These are phyloP conservation scores for Cenopis cana DNA, from an alignment of 2,888 invertebrate genomes.

Conservation along the genomic window DNA sequence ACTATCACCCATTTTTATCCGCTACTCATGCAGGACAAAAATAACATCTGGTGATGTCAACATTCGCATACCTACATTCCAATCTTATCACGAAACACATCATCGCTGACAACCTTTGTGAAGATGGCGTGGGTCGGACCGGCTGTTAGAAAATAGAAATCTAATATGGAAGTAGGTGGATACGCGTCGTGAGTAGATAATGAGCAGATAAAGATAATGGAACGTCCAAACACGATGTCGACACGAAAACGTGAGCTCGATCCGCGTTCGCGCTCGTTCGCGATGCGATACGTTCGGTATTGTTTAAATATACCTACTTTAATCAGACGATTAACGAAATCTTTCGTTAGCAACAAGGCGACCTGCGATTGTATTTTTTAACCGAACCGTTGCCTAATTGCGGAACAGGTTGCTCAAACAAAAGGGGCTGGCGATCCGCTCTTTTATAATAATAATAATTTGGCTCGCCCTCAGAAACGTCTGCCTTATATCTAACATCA, in stretches of 20 bases:
- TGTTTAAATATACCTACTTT: constrained; percentile 17
- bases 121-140: constrained; percentile 47
- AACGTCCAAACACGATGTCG: constrained; percentile 64
- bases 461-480: constrained; percentile 59
- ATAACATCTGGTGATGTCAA: constrained; percentile 28
- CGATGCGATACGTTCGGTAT: constrained; percentile 48
- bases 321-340: constrained; percentile 40
- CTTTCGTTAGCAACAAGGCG: constrained; percentile 26
- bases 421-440: constrained; percentile 57
- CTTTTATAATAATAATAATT: constrained; percentile 63
- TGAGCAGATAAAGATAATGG: constrained; percentile 51
- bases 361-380: constrained; percentile 43
- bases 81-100: constrained; percentile 39
- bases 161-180: constrained; percentile 61
- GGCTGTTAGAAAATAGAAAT: constrained; percentile 61
- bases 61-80: constrained; percentile 21
- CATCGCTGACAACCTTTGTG: constrained; percentile 29
- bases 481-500: constrained; percentile 67
- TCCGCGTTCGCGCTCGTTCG: constrained; percentile 54
- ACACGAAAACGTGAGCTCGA: constrained; percentile 63
- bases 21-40: constrained; percentile 31
- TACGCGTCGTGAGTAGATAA: constrained; percentile 58
- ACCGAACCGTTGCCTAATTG: constrained; percentile 53
- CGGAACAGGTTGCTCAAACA: constrained; percentile 51
- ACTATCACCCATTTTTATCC: constrained; percentile 58